Percentiles rank a stretch among this genome's conserved stretches.
Conservation (phyloP, 2,797 vertebrate species). For the Oreochromis mossambicus region DNA sequence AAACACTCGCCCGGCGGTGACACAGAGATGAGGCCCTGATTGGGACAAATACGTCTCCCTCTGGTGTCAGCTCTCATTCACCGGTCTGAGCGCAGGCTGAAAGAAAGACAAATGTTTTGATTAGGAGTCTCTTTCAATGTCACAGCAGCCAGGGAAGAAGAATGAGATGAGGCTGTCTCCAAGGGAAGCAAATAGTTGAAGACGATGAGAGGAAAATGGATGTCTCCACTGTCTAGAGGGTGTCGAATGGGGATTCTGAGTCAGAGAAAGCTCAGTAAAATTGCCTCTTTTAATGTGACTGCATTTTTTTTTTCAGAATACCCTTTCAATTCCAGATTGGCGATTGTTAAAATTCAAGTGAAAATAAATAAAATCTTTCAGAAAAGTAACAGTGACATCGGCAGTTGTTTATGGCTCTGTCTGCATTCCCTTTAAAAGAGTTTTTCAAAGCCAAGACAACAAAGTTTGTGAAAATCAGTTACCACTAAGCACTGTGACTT, state of each 20-base stretch:
- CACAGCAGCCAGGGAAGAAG: conserved; percentile 62
- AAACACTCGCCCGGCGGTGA: conserved; percentile 62
- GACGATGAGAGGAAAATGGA: conserved; percentile 64
- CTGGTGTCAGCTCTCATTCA: conserved; percentile 79
- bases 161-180: conserved; percentile 66
- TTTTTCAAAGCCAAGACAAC: neutral
- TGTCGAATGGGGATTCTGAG: conserved; percentile 53
- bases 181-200: conserved; percentile 61
- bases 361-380: neutral
- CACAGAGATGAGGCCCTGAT: conserved; percentile 74
- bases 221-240: conserved; percentile 60
- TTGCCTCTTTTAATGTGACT: conserved; percentile 53
- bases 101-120: conserved; percentile 85
- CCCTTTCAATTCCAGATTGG: conserved; percentile 9
- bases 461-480: neutral
- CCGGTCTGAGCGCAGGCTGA: conserved; percentile 60
- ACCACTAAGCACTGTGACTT: neutral
- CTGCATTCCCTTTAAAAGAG: neutral
- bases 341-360: conserved; percentile 12
- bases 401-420: neutral
- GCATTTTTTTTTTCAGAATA: conserved; percentile 13
- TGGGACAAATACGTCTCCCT: conserved; percentile 79
- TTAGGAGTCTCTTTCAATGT: conserved; percentile 79
- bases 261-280: conserved; percentile 42
- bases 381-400: neutral